Base-by-base conservation (phyloP, 2,113 vertebrate species). In the Motacilla alba region DNA sequence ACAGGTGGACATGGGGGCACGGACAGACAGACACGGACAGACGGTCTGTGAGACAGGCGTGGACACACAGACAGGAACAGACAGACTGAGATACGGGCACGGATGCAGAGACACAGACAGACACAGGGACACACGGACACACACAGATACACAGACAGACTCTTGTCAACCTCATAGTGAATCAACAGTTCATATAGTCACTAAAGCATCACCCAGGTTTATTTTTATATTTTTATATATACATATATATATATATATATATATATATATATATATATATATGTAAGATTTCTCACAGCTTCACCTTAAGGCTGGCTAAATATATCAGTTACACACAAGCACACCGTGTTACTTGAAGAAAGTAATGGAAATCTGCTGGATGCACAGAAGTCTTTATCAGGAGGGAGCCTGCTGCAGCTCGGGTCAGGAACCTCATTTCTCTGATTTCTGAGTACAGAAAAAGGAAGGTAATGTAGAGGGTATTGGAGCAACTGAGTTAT, bases 361-460 rank as follows among this genome's bases (percentile, higher is more conserved):
- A 43, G 37, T 62, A 33, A 70, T 47, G 30, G 35, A 2, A n/a
- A 28, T 89, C 46, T 74, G 28, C 13, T 81, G 72, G 33, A 67
- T 39, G 19, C 68, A 43, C 16, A 44, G 41, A 58, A 62, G 41
- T 30, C 64, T 80, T 15, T 35, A 8, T 15, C 56, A 13, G 21
- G 35, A 66, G 44, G 35, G 12, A 90, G 16, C n/a, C 37, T 37
- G 46, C 31, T 0, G 13, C 55, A 87, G 46, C 33, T 78, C 11
- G 2, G 26, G 28, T 80, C 63, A 87, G 55, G 53, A 43, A 35
- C 43, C 10, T 97, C 93, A 96, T 73, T 96, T 95, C 56, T 95
- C 85, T 62, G 89, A 69, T 85, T 97, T 96, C 95, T 97, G 63
- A 60, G 83, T 20, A 56, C 10, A 86, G 55, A 41, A 50, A 13